phyloP scores from a whole-genome alignment of 2,888 invertebrate genomes.

The Lucinisca nassula region DNA sequence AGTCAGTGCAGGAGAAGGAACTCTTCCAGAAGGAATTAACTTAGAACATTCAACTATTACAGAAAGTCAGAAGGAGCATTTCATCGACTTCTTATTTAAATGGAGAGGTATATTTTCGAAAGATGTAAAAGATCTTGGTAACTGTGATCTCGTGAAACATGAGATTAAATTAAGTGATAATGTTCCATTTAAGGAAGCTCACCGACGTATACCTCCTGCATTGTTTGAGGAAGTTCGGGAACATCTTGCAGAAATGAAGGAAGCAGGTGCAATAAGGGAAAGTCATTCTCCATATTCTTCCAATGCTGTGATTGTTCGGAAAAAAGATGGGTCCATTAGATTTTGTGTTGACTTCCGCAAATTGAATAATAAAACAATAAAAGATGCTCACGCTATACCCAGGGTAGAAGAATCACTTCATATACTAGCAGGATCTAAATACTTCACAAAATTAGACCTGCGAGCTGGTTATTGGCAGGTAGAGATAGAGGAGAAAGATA shows the following conservation, averaged over 20 bases:
- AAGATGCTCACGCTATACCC: constrained; percentile 35
- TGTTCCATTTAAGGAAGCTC: constrained; percentile 30
- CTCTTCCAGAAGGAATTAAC: not conserved
- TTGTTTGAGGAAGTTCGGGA: constrained; percentile 28
- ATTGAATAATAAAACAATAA: constrained; percentile 20
- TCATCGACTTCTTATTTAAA: constrained; percentile 8
- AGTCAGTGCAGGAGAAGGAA: not conserved
- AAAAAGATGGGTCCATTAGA: constrained; percentile 29
- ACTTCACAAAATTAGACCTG: constrained; percentile 30
- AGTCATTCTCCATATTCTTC: constrained; percentile 25
- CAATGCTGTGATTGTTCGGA: constrained; percentile 23
- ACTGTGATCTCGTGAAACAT: constrained; percentile 16
- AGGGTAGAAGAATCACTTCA: constrained; percentile 31
- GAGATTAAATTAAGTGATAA: constrained; percentile 14
- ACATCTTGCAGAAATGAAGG: constrained; percentile 24
- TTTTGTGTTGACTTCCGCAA: constrained; percentile 36
- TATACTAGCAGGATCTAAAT: constrained; percentile 24
- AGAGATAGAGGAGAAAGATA: constrained; percentile 34
- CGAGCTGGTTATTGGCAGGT: constrained; percentile 35
- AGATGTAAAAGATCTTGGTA: constrained; percentile 13
- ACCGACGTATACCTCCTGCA: constrained; percentile 13
- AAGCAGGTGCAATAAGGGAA: constrained; percentile 26
- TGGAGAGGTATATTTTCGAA: constrained; percentile 15
- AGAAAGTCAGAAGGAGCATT: constrained; percentile 1
- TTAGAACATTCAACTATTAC: constrained; percentile 3